Percentiles rank a stretch among this genome's conserved stretches.
These are phyloP conservation scores for Porphyrio hochstetteri DNA, from an alignment of 2,113 vertebrate genomes.

Conservation along the genomic window DNA sequence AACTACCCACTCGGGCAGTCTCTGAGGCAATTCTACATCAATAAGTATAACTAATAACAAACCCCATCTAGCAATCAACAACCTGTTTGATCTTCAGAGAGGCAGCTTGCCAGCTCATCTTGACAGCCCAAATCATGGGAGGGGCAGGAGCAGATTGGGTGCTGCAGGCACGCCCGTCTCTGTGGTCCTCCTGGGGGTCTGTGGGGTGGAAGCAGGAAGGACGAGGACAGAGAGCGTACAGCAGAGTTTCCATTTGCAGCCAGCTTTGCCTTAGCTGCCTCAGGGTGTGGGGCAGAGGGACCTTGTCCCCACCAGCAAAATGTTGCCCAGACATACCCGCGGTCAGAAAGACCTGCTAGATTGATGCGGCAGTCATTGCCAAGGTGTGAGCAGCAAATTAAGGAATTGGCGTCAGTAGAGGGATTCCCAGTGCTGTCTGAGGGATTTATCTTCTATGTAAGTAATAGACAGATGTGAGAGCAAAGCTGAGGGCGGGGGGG, in stretches of 20 bases:
- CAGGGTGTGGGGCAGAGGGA: accelerated
- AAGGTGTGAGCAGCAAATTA: not conserved
- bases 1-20: not conserved
- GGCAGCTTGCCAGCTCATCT: not conserved
- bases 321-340: accelerated
- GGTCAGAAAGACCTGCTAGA: not conserved
- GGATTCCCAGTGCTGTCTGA: not conserved
- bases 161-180: not conserved
- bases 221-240: not conserved
- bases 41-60: too few species aligned
- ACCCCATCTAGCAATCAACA: accelerated
- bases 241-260: not conserved
- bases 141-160: not conserved
- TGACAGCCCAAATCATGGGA: not conserved
- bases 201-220: not conserved
- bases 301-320: not conserved
- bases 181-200: not conserved
- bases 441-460: not conserved
- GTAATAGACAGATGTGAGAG: not conserved
- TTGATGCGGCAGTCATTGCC: accelerated
- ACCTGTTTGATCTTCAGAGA: not conserved
- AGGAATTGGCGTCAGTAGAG: not conserved
- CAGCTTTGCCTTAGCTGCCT: not conserved
- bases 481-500: not conserved
- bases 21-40: accelerated